Evolutionary conservation across 2,888 invertebrate species (phyloP).

Genomic region (Plebejus argus): DNA sequence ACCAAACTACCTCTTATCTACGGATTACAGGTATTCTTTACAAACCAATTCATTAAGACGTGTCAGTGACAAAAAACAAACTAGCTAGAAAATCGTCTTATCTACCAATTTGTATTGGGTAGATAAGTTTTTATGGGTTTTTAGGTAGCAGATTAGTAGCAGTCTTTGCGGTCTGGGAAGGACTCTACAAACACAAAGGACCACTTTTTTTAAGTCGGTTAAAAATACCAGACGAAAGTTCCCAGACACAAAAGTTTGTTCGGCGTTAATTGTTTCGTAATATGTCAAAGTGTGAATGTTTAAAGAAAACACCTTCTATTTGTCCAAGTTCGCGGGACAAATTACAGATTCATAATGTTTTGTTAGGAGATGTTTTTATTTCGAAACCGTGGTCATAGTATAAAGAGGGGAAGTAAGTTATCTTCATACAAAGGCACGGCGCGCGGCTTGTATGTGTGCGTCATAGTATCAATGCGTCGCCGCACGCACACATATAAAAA

Average conservation of each 20-base stretch:
- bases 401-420: too few relatives aligned
- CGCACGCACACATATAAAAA: too few relatives aligned
- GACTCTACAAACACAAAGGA: conserved; percentile 7
- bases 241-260: conserved; percentile 50
- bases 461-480: too few relatives aligned
- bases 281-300: conserved; percentile 65
- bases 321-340: conserved; percentile 48
- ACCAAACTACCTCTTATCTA: not conserved
- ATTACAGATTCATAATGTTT: conserved; percentile 55
- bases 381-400: conserved; percentile 51
- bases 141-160: conserved; percentile 45
- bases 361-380: conserved; percentile 61
- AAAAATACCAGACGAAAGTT: conserved; percentile 51
- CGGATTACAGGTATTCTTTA: conserved; percentile 18
- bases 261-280: conserved; percentile 69
- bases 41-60: not conserved
- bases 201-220: conserved; percentile 37
- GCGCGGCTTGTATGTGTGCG: too few relatives aligned
- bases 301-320: conserved; percentile 48
- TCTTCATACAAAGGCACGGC: too few relatives aligned
- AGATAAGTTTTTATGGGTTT: conserved; percentile 33
- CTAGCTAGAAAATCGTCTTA: conserved; percentile 9
- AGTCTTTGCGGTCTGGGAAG: conserved; percentile 37
- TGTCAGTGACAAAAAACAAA: conserved; percentile 1
- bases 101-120: conserved; percentile 23